phyloP scores from a whole-genome alignment of 92 coral and sea anemone species.

The Porites cylindrica region DNA sequence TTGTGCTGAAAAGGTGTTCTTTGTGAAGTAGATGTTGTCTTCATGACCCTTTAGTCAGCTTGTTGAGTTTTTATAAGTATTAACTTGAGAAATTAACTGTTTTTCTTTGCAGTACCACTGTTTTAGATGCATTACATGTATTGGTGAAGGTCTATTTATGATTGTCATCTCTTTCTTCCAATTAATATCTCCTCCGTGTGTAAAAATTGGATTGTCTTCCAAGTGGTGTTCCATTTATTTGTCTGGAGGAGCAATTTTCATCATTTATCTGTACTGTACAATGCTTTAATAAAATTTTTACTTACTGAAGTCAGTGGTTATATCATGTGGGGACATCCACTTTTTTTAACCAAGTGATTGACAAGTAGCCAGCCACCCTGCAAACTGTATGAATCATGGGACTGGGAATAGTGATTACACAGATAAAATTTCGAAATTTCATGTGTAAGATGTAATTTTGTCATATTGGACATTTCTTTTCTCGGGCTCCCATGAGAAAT shows the following conservation, averaged over 20 bases:
- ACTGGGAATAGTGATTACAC: too few species aligned
- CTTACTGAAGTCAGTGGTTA: neutral
- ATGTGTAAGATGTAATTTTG: too few species aligned
- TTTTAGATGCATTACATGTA: slow-evolving; percentile 15
- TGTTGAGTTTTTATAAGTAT: neutral
- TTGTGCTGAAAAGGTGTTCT: too few species aligned
- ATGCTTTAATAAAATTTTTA: slow-evolving; percentile 20
- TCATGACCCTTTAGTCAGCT: too few species aligned
- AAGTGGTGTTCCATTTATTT: neutral
- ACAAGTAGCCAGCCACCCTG: too few species aligned
- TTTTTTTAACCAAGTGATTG: too few species aligned
- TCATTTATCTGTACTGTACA: neutral
- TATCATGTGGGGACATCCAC: too few species aligned
- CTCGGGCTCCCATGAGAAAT: too few species aligned
- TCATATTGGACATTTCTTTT: too few species aligned
- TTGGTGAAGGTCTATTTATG: neutral
- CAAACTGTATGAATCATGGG: too few species aligned
- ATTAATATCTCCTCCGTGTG: neutral
- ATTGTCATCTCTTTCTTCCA: neutral
- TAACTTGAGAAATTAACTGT: neutral
- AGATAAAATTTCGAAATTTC: too few species aligned
- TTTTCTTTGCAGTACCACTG: slow-evolving; percentile 36
- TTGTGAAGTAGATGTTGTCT: too few species aligned
- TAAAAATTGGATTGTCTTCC: neutral
- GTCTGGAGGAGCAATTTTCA: neutral